Evolutionary conservation across 1,140 invertebrate species (phyloP).

Genomic region (Melipona quadrifasciata): DNA sequence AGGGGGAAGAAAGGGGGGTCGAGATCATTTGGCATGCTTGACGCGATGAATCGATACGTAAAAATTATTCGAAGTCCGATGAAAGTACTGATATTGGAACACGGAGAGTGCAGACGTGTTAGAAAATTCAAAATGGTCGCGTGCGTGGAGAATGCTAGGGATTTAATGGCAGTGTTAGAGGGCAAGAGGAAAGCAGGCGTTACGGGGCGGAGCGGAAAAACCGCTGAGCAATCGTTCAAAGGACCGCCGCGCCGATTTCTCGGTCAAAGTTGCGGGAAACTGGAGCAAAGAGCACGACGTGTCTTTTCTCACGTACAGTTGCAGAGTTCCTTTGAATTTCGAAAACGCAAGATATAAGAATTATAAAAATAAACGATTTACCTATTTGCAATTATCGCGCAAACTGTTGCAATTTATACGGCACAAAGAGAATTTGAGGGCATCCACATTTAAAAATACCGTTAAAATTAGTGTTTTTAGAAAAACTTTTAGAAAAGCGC

Average conservation of each 20-base stretch:
- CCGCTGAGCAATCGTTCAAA: slow-evolving; percentile 77
- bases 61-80: not conserved
- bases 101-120: not conserved
- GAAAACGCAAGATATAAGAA: too few species aligned
- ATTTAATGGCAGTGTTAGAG: slow-evolving; percentile 34
- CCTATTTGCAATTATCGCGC: too few species aligned
- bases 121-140: slow-evolving; percentile 37
- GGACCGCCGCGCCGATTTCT: slow-evolving; percentile 51
- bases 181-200: slow-evolving; percentile 59
- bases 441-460: not conserved
- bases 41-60: too few species aligned
- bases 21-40: too few species aligned
- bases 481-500: not conserved
- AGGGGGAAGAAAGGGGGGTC: not conserved
- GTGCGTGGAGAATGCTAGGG: not conserved
- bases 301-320: not conserved
- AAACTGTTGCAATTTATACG: too few species aligned
- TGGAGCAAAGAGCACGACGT: not conserved
- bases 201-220: slow-evolving; percentile 79
- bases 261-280: slow-evolving; percentile 12
- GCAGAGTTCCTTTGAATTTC: too few species aligned
- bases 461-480: not conserved
- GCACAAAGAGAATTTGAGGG: not conserved
- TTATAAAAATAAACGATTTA: too few species aligned
- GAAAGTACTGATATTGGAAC: not conserved